These are phyloP conservation scores for Camelus bactrianus DNA, from an alignment of 2,113 vertebrate genomes.

Conservation along the genomic window DNA sequence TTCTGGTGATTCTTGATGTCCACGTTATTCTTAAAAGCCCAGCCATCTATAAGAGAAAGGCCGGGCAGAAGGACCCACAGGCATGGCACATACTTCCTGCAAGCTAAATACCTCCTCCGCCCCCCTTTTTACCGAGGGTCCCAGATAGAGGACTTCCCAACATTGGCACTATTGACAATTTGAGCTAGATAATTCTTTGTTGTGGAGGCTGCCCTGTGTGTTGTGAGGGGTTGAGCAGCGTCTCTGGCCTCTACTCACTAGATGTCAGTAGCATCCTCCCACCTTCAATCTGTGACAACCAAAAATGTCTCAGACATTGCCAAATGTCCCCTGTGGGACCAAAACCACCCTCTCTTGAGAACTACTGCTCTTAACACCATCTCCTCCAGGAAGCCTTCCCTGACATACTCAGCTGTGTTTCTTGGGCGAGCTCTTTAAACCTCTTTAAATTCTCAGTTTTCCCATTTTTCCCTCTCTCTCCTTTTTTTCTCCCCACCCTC, in stretches of 20 bases:
- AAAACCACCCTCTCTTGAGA: not conserved
- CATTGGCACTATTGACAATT: not conserved
- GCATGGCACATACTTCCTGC: not conserved
- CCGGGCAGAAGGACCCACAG: not conserved
- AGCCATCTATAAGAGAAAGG: slow-evolving; percentile 89
- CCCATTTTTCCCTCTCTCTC: not conserved
- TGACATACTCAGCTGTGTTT: not conserved
- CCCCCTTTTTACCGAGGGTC: not conserved
- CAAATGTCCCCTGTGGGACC: not conserved
- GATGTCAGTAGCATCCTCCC: not conserved
- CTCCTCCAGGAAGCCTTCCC: not conserved
- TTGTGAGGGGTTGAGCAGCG: not conserved
- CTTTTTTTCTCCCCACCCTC: not conserved
- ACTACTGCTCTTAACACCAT: not conserved
- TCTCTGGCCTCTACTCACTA: not conserved
- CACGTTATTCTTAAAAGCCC: slow-evolving; percentile 95
- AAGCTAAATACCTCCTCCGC: not conserved
- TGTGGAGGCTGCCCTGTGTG: not conserved
- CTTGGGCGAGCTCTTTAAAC: not conserved
- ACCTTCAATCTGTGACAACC: not conserved
- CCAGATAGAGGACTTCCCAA: not conserved
- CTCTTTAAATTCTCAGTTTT: not conserved
- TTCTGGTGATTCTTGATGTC: slow-evolving; percentile 91
- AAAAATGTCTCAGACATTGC: not conserved
- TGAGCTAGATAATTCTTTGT: not conserved